Evolutionary conservation across 2,797 vertebrate genomes (phyloP), one percentile per base, ranked within the genome.

Genomic region (Chrosomus eos): DNA sequence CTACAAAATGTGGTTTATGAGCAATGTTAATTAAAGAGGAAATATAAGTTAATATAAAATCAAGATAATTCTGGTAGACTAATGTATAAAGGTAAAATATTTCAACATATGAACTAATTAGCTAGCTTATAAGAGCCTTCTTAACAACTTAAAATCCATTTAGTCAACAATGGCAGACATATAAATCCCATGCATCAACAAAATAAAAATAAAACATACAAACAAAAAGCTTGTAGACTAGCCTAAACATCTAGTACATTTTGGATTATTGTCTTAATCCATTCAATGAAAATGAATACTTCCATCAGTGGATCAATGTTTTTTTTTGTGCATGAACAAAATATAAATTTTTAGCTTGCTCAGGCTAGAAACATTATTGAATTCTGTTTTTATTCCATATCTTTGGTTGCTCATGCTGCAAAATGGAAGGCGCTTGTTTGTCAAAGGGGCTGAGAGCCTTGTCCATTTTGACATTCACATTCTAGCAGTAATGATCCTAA

Each of bases 401-500:
- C 90, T 91, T 88, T 88, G 91, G 91, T 92, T 89, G 90, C 93
- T 91, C 87, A 81, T 89, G 89, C 81, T 76, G 88, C 90, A 91
- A 92, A 93, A 91, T 92, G 93, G 90, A 91, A 91, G 92, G 92
- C 90, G 91, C 89, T 92, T 92, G 92, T 93, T 94, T 94, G 91
- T 93, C 94, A 94, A 92, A 94, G 93, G 87, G 92, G 88, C 94
- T 92, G 91, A 91, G 92, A 94, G 90, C 85, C 93, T 92, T 92
- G 92, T 95, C 93, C 94, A 91, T 94, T 94, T 92, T 95, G 92
- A 95, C 94, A 94, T 95, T 95, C 92, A 94, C 93, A 94, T 94
- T 94, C 91, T 93, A 95, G 90, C 91, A 93, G 93, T 94, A 95
- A 95, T 95, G 93, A 95, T 95, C 94, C 94, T 95, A 94, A 95